Evolutionary conservation across 2,797 vertebrate species (phyloP), one percentile per base, ranked within the genome.

Genomic region (Danio albolineatus): DNA sequence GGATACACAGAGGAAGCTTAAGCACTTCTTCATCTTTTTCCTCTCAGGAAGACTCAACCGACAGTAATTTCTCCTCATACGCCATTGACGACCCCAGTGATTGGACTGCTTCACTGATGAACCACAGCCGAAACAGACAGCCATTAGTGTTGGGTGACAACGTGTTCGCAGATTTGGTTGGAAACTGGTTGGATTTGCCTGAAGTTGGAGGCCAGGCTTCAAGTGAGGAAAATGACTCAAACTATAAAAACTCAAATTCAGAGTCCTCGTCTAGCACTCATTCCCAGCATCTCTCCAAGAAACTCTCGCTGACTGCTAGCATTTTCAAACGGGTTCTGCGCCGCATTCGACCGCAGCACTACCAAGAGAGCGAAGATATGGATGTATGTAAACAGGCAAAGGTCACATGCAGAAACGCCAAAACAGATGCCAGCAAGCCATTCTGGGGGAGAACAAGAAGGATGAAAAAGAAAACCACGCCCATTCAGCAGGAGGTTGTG

Each of bases 161-260:
- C 86, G 97, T 96, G 84, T 97, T 99, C 1, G 97, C 97, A 0
- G 97, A 99, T 86, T 91, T 99, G 85, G 95, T 99, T 75, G 95
- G 97, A 87, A 97, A 98, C 87, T 99, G 97, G 97, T 96, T 99
- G 95, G 96, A 98, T 86, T 85, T 98, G 82, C 97, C 97, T 0
- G 97, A 98, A 65, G 53, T 83, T 73, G 82, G 79, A 92, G 93
- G 84, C 8, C 82, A 73, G 19, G 76, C 61, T 60, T 67, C 48
- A 77, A 59, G 57, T 48, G 71, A 67, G 17, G 71, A 74, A 9
- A 76, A 60, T 49, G 21, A 17, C 43, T 51, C 28, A 21, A 76
- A 49, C 90, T 16, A 73, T 49, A 71, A 60, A 9, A 80, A 81
- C 21, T 69, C 67, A 61, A 6, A 71, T 12, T 74, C 90, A 51